Percentiles rank a stretch among this genome's conserved stretches.
phyloP scores from a whole-genome alignment of 2,888 invertebrate genomes.

The Alloplasta piceator region DNA sequence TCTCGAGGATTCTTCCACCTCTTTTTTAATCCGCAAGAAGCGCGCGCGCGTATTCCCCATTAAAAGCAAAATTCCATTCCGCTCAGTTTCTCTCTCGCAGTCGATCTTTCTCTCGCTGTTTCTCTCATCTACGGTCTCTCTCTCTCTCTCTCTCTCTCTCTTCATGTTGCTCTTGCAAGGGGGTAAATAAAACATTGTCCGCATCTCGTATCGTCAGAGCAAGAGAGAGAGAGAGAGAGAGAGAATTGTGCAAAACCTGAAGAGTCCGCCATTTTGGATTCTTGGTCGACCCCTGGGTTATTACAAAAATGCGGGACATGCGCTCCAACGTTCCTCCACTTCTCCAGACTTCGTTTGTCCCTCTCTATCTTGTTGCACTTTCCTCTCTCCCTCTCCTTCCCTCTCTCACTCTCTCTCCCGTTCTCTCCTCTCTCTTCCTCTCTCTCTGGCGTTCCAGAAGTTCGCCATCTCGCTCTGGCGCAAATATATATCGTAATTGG shows the following conservation, averaged over 20 bases:
- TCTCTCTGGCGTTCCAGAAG: neutral
- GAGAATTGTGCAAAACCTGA: constrained; percentile 40
- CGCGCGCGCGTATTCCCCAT: constrained; percentile 76
- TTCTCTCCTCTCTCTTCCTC: neutral
- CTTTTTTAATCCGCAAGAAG: constrained; percentile 67
- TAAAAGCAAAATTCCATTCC: constrained; percentile 82
- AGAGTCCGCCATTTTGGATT: constrained; percentile 80
- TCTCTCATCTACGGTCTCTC: constrained; percentile 24
- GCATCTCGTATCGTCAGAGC: constrained; percentile 24
- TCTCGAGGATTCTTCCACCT: constrained; percentile 48
- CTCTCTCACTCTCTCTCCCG: neutral
- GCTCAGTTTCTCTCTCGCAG: constrained; percentile 73
- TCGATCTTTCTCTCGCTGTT: constrained; percentile 24
- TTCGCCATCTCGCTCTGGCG: constrained; percentile 11
- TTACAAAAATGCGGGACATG: constrained; percentile 76
- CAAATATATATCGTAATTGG: constrained; percentile 49
- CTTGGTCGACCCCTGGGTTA: constrained; percentile 80
- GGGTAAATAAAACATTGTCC: constrained; percentile 67
- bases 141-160: constrained; percentile 37
- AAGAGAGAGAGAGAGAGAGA: constrained; percentile 2
- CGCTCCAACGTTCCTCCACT: constrained; percentile 29
- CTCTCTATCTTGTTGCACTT: neutral
- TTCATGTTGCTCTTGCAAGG: constrained; percentile 16
- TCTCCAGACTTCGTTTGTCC: neutral
- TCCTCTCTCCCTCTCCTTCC: neutral